A percentile compares a stretch with the other conserved stretches of the same genome.
phyloP scores from a whole-genome alignment of 2,797 vertebrate genomes.

The Pitangus sulphuratus region DNA sequence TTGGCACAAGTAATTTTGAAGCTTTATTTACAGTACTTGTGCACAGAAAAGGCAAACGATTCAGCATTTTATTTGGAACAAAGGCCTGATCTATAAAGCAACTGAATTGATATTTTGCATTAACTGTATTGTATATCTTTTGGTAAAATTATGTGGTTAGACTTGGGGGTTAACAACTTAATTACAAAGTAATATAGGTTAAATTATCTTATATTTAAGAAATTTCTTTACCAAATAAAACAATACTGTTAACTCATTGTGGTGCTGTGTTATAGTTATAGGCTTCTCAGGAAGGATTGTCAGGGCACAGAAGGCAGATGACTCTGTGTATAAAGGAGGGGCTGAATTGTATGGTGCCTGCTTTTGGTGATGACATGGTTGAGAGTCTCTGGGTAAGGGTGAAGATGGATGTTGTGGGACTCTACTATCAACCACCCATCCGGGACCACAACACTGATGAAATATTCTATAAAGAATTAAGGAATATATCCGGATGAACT shows the following conservation, averaged over 20 bases:
- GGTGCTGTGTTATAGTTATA: background rate
- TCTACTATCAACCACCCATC: background rate
- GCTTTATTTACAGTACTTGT: background rate
- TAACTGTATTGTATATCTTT: background rate
- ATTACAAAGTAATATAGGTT: background rate
- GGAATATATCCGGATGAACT: background rate
- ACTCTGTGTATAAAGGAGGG: background rate
- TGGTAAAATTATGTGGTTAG: background rate
- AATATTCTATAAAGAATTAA: background rate
- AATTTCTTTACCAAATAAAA: background rate
- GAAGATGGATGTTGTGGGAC: background rate
- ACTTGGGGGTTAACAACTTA: rapidly evolving
- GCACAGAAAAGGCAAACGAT: background rate
- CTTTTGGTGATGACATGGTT: background rate
- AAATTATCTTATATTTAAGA: background rate
- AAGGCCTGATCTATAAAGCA: background rate
- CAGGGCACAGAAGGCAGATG: background rate
- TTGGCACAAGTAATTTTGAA: background rate
- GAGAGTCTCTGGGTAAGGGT: background rate
- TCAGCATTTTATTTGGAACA: background rate
- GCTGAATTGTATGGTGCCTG: background rate
- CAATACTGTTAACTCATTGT: background rate
- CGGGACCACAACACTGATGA: background rate
- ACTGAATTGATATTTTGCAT: background rate
- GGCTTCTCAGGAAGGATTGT: background rate